Evolutionary conservation across 2,888 invertebrate genomes (phyloP).

Genomic region (Lycocerus yunnanus): DNA sequence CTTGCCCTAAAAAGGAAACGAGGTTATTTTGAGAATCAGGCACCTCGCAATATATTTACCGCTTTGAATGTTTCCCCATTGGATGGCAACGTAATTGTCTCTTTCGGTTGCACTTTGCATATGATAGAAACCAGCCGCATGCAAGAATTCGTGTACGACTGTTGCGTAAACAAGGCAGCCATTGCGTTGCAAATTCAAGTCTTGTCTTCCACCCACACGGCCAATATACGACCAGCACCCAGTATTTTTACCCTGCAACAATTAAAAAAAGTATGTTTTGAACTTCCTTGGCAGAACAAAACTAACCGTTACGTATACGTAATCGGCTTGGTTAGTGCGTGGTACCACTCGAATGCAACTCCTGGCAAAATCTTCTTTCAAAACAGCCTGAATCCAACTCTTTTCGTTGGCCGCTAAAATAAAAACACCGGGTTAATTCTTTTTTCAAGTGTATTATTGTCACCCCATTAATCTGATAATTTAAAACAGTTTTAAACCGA

Average conservation of each 20-base stretch:
- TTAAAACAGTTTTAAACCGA: no score
- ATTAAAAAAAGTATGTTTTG: neutral
- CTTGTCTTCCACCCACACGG: neutral
- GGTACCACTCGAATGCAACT: slow-evolving; percentile 12
- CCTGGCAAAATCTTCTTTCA: neutral
- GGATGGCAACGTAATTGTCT: slow-evolving; percentile 74
- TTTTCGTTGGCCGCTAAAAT: slow-evolving; percentile 7
- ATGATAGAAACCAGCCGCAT: slow-evolving; percentile 81
- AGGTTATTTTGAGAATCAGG: neutral
- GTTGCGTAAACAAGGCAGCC: slow-evolving; percentile 57
- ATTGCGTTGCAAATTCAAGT: slow-evolving; percentile 3
- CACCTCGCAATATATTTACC: slow-evolving; percentile 52
- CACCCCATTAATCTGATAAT: no score
- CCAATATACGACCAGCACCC: slow-evolving; percentile 7
- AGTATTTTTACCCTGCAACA: neutral
- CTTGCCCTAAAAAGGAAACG: slow-evolving; percentile 53
- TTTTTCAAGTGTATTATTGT: no score
- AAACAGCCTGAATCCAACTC: neutral
- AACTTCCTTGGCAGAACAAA: neutral
- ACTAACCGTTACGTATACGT: slow-evolving; percentile 21
- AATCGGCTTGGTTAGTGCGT: slow-evolving; percentile 1
- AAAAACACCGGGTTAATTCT: no score
- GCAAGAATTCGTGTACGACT: slow-evolving; percentile 78
- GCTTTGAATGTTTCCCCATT: slow-evolving; percentile 71
- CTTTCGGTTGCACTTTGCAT: slow-evolving; percentile 81